Base-by-base conservation (phyloP, 2,888 invertebrate genomes). In the Chydorus sphaericus region DNA sequence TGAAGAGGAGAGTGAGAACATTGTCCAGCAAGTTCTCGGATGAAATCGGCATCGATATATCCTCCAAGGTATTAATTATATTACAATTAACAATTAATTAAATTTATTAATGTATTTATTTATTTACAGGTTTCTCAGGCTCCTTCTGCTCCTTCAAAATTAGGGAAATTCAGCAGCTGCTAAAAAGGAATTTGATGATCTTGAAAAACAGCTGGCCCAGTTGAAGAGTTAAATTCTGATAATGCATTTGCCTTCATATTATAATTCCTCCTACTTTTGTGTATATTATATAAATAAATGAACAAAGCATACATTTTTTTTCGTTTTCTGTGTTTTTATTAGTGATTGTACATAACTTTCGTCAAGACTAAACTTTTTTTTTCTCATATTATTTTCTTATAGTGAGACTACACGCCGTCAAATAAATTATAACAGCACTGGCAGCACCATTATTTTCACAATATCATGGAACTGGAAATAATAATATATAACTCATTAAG, bases 1-100 rank as follows among this genome's bases (percentile, higher is more conserved):
- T 69, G 92, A 93, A 68, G 83, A 85, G 62, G 91, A 92, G 70
- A 78, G 83, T 64, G 87, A 91, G 66, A 82, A 82, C 61, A 81
- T 94, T 71, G 84, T 93, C n/a, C 81, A 77, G 65, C 79, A 88
- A 71, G 90, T 93, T 38, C 76, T 93, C n/a, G n/a, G 93, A 93
- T 72, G 93, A 94, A 73, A 93, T 94, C 65, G 93, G 93, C 60
- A 93, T 94, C 69, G 93, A 94, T 72, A 82, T 91, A 60, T 84
- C 85, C 61, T 88, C 87, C 65, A 87, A 90, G 78, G 86, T 86
- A n/a, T 14, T 37, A 6, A 14, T 2, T 26, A 48, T 28, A 14
- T n/a, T 3, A 50, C 18, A 1, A n/a, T 3, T 11, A 1, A 29
- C 14, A 11, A 30, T 33, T 10, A 52, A 37, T 16, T n/a, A 54